Conservation (phyloP, 2,888 invertebrate genomes). For the Dynastes hyllus region DNA sequence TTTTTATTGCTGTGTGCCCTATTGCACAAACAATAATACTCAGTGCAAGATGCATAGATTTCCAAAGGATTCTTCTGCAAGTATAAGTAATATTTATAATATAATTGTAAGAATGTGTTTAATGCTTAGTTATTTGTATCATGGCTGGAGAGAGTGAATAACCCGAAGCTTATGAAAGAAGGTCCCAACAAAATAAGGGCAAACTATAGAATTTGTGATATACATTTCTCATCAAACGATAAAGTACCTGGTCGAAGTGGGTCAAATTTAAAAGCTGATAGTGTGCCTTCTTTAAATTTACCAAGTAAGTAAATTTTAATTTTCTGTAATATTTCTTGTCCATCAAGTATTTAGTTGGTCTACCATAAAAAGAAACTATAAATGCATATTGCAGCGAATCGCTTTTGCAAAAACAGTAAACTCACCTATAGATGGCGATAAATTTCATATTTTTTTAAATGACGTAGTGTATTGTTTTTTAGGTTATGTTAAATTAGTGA, state of each 20-base stretch:
- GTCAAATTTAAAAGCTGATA: neutral
- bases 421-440: neutral
- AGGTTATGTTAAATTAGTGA: neutral
- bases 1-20: too few species aligned
- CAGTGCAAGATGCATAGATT: too few species aligned
- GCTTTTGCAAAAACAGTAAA: neutral
- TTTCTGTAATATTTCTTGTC: neutral
- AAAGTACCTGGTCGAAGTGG: neutral
- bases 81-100: too few species aligned
- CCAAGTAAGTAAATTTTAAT: constrained; percentile 13
- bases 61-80: too few species aligned
- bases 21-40: too few species aligned
- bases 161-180: too few species aligned
- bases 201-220: constrained; percentile 1
- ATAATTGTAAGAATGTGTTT: too few species aligned
- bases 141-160: too few species aligned
- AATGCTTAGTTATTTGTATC: too few species aligned
- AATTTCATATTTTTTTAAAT: neutral
- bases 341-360: neutral
- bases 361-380: neutral
- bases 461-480: neutral
- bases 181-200: too few species aligned
- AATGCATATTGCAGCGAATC: neutral
- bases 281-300: constrained; percentile 15
- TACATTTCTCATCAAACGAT: constrained; percentile 7